Percentiles rank a stretch among this genome's conserved stretches.
Conservation (phyloP, 2,797 vertebrate genomes). For the Syngnathus acus region DNA sequence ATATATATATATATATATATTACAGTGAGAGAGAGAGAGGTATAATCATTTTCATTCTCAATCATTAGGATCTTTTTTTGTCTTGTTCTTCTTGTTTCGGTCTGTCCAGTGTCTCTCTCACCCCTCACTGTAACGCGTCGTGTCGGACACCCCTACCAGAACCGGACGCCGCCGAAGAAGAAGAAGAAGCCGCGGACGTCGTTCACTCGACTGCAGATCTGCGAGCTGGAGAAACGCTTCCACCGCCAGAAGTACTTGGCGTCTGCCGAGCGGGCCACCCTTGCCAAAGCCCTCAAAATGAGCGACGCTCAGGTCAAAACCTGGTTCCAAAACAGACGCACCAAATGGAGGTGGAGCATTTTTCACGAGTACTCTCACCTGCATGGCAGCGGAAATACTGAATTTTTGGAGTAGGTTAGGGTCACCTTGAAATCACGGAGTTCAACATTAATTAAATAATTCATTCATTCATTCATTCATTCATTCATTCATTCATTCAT, state of each 20-base stretch:
- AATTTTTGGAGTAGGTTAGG: not conserved
- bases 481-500: no score
- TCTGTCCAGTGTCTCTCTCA: constrained; percentile 87
- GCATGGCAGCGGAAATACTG: no score
- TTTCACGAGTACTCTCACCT: no score
- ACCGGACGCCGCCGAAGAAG: constrained; percentile 93
- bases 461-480: no score
- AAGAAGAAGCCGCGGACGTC: constrained; percentile 93
- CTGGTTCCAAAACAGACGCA: constrained; percentile 97
- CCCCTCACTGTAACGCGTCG: constrained; percentile 97
- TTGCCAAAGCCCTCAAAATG: constrained; percentile 97
- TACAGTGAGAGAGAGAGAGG: no score
- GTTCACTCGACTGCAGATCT: constrained; percentile 94
- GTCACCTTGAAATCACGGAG: no score
- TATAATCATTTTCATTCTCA: not conserved
- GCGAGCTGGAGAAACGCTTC: constrained; percentile 95
- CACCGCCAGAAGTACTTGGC: constrained; percentile 96
- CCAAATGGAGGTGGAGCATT: constrained; percentile 88
- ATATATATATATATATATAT: no score
- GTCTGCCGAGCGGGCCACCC: constrained; percentile 85
- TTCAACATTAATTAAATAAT: no score
- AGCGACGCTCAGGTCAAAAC: constrained; percentile 97
- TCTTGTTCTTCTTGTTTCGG: not conserved
- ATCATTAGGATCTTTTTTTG: not conserved
- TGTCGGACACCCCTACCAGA: constrained; percentile 99